A percentile compares a stretch with the other conserved stretches of the same genome.
Conservation (phyloP, 2,888 invertebrate species). For the Camptogramma bilineatum region DNA sequence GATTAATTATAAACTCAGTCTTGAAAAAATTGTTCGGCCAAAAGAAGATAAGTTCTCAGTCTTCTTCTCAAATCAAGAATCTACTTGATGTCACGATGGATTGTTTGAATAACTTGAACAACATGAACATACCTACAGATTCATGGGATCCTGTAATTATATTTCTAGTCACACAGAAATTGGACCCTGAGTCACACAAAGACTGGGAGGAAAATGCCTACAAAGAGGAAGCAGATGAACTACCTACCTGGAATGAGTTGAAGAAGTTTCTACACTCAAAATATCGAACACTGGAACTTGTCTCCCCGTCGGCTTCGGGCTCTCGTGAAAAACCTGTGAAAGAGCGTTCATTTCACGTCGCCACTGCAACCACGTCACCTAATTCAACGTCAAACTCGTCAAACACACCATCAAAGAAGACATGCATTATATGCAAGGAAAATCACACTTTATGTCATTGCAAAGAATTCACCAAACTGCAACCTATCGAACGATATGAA, state of each 20-base stretch:
- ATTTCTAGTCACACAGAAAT: slow-evolving; percentile 44
- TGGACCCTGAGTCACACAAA: slow-evolving; percentile 43
- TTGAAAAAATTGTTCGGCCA: slow-evolving; percentile 41
- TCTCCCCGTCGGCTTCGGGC: slow-evolving; percentile 5
- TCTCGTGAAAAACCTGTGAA: slow-evolving; percentile 2
- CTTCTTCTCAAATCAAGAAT: slow-evolving; percentile 38
- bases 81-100: slow-evolving; percentile 46
- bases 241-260: slow-evolving; percentile 37
- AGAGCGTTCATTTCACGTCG: slow-evolving; percentile 2
- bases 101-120: slow-evolving; percentile 42
- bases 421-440: neutral
- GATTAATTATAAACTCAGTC: slow-evolving; percentile 35
- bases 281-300: slow-evolving; percentile 46
- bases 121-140: slow-evolving; percentile 36
- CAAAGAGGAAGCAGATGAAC: slow-evolving; percentile 26
- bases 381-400: slow-evolving; percentile 1
- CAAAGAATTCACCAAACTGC: slow-evolving; percentile 4
- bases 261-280: slow-evolving; percentile 43
- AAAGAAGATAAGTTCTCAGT: slow-evolving; percentile 33
- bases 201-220: slow-evolving; percentile 39
- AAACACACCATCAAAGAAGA: neutral
- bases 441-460: slow-evolving; percentile 4
- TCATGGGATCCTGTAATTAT: slow-evolving; percentile 47
- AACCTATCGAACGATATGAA: slow-evolving; percentile 7
- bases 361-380: neutral